Evolutionary conservation across 2,113 vertebrate genomes (phyloP), one percentile per base, ranked within the genome.

Genomic region (Perca fluviatilis): DNA sequence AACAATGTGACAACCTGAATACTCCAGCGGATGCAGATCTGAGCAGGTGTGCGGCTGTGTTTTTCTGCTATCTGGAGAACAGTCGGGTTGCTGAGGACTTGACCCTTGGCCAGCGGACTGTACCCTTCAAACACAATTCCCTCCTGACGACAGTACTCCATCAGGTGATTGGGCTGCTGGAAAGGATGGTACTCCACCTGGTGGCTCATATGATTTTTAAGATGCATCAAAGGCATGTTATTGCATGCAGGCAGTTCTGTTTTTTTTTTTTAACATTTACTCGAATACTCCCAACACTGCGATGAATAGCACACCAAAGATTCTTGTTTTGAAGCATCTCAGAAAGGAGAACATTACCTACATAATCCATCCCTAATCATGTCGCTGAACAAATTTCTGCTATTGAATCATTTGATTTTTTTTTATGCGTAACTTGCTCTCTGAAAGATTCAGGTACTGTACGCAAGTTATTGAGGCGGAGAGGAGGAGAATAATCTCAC

Each of bases 111-210:
- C 88, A 96, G 91, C 25, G 96, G 96, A 82, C 94, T 95, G 85
- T 94, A 96, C 36, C 95, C 96, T 92, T 95, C 94, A 85, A 96
- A 96, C 83, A 93, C 92, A 69, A 94, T 95, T 30, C 90, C 89
- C 89, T 94, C 91, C 53, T 83, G 91, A 69, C 27, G 89, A 74
- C 96, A 97, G 51, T 95, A 96, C 60, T 94, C 86, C 16, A 94
- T 82, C 77, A 96, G 82, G 10, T 93, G 88, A 76, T 88, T 92
- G 72, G 95, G 94, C 84, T 95, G 96, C 94, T 96, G 94, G 85
- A 96, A 97, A 78, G 95, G 95, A 85, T 97, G 94, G 69, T 96
- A 96, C 90, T 96, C 94, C 80, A 95, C 86, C 94, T 96, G 75
- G 54, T 49, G n/a, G 8, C 62, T 30, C 36, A 67, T 10, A 78